Percentiles rank a stretch among this genome's conserved stretches.
Evolutionary conservation across 2,113 vertebrate species (phyloP).

Genomic region (Manacus vitellinus): DNA sequence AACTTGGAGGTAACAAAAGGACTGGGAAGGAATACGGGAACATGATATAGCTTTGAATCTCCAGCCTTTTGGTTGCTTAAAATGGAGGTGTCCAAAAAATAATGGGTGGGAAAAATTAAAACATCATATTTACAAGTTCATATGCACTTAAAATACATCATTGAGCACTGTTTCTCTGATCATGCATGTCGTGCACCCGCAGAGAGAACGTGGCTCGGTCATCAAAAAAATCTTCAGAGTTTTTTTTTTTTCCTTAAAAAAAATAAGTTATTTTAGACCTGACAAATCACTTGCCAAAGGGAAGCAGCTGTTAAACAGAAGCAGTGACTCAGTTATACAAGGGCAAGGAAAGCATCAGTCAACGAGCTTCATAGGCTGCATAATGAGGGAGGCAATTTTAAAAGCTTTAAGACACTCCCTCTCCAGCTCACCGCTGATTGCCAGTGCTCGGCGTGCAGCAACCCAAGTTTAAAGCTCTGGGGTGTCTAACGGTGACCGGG

Average conservation of each 20-base stretch:
- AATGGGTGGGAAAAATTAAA: not conserved
- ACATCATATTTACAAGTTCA: slow-evolving; percentile 45
- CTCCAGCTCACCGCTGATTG: not conserved
- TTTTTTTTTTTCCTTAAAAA: slow-evolving; percentile 33
- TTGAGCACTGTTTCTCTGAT: not conserved
- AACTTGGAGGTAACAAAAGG: not conserved
- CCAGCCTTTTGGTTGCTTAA: not conserved
- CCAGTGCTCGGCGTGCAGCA: not conserved
- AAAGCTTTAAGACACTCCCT: not conserved
- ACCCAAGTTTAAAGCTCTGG: not conserved
- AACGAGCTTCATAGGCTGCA: slow-evolving; percentile 18
- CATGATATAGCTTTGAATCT: not conserved
- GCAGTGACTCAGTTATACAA: slow-evolving; percentile 41
- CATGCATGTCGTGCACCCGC: rapidly evolving
- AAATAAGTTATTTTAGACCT: slow-evolving; percentile 61
- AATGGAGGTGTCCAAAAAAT: not conserved
- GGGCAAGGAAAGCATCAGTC: slow-evolving; percentile 20
- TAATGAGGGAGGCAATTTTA: not conserved
- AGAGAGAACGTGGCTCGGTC: not conserved
- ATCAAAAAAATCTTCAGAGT: not conserved
- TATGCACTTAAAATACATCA: slow-evolving; percentile 1
- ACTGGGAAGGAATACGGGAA: not conserved
- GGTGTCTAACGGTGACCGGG: not conserved
- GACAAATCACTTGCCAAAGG: slow-evolving; percentile 45
- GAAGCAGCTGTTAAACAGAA: slow-evolving; percentile 62